These are phyloP conservation scores for Apotomis capreana DNA, from an alignment of 2,888 invertebrate genomes.

Conservation along the genomic window DNA sequence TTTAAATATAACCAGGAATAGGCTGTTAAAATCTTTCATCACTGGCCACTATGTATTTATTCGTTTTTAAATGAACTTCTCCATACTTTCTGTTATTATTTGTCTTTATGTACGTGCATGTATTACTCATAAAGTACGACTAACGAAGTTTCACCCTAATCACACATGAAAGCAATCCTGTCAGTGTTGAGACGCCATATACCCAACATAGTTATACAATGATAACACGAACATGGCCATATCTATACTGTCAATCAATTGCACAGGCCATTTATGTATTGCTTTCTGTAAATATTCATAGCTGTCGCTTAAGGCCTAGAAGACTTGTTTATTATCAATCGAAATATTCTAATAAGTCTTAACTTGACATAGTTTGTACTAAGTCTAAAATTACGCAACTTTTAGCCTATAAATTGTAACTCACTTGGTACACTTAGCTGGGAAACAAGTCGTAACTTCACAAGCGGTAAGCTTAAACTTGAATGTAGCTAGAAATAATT, in stretches of 20 bases:
- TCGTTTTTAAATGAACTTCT: too few species aligned
- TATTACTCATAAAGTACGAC: too few species aligned
- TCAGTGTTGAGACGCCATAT: not conserved
- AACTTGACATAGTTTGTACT: slow-evolving; percentile 30
- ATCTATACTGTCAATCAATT: slow-evolving; percentile 6
- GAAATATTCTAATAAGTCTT: slow-evolving; percentile 32
- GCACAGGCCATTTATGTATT: slow-evolving; percentile 20
- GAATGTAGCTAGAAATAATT: not conserved
- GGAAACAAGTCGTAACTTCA: not conserved
- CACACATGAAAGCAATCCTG: slow-evolving; percentile 8
- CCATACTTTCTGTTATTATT: too few species aligned
- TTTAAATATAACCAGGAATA: too few species aligned
- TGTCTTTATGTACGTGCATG: too few species aligned
- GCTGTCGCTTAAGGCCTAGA: not conserved
- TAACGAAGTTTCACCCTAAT: not conserved
- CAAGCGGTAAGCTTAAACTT: slow-evolving; percentile 12
- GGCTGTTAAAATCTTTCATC: too few species aligned
- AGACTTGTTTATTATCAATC: slow-evolving; percentile 9
- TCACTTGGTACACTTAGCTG: slow-evolving; percentile 15
- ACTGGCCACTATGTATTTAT: too few species aligned
- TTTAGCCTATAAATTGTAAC: slow-evolving; percentile 17
- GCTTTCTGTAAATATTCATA: slow-evolving; percentile 7
- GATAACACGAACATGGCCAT: not conserved
- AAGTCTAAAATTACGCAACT: slow-evolving; percentile 26
- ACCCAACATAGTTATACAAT: not conserved